Base-by-base conservation (phyloP, 2,888 invertebrate species). In the Archaeoteleia sp. region DNA sequence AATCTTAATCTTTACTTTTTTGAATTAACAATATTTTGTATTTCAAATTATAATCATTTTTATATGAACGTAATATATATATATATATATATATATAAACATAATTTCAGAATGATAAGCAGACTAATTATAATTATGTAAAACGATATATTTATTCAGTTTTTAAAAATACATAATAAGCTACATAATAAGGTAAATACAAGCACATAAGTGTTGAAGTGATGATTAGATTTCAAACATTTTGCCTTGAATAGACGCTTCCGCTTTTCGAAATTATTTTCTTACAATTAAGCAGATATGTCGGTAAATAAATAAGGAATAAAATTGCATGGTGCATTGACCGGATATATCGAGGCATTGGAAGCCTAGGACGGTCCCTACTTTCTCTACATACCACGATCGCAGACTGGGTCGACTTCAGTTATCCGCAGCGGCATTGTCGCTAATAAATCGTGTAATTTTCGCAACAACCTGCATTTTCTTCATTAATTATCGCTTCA, bases 321-420 rank as follows among this genome's bases (percentile, higher is more conserved):
- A 30, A 54, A 66, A 60, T 53, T 45, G 46, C 63, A 32, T 14
- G 40, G 66, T 66, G 42, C 66, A 46, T 46, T 53, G 58, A 58
- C 66, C 66, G 63, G 57, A 55, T 54, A 14, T 49, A 45, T 40
- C 46, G 32, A 42, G 45, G 49, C 35, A 45, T 23, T 13, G 12
- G 23, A 15, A 12, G 54, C 57, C 14, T 43, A 55, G 63, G 35
- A 42, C 35, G 53, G 17, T 57, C 73, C 73, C 78, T 72, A 79
- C 78, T 80, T 78, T 80, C 78, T 80, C 79, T 72, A 73, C 75
- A 76, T 78, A 74, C 77, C 77, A 57, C 62, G 25, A 60, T 60
- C 70, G 53, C 72, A 72, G 72, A 74, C 77, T 75, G 75, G 74
- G 76, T 79, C 75, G 75, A 72, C 71, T 57, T 42, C 45, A 14